Evolutionary conservation across 2,888 invertebrate species (phyloP), one percentile per base, ranked within the genome.

Genomic region (Chalcosyrphus nemorum): DNA sequence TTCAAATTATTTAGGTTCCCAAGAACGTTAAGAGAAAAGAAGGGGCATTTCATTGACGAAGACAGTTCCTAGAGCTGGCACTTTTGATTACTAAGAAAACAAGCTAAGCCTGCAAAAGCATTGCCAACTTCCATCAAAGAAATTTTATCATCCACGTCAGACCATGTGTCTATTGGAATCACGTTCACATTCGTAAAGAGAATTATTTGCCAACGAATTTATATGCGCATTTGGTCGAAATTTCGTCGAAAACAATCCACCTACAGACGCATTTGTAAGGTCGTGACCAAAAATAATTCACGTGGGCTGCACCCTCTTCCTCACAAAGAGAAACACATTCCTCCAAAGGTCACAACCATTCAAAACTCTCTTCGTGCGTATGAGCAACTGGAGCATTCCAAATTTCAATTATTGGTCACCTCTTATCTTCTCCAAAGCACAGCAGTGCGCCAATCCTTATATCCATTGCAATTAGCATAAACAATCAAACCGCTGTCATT

Each of bases 401-500:
- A 11, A 24, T 24, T 27, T 1, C 5, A 47, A 21, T 32, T 52
- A 6, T 21, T 38, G 66, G 52, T 52, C 66, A 66, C 11, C 15
- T 19, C n/a, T 24, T 15, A 1, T 7, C n/a, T 2, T n/a, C n/a
- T n/a, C n/a, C n/a, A n/a, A n/a, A n/a, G n/a, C 5, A 35, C 17
- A 17, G 24, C 66, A 43, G 43, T 68, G 54, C n/a, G 54, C 19
- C 41, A 68, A 5, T 24, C 27, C 5, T n/a, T 27, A 41, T 21
- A 29, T 41, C 19, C 35, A 15, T 38, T 45, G 11, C 19, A 72
- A 82, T 78, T 68, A 78, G 32, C 66, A 78, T 66, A 72, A 61
- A 52, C 59, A 57, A 65, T 59, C 59, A 47, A 41, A 50, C 45
- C 54, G 15, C 59, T 70, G 50, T 47, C 80, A 70, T 52, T 75